These are phyloP conservation scores for Cepaea hortensis DNA, from an alignment of 2,888 invertebrate genomes.

Conservation along the genomic window DNA sequence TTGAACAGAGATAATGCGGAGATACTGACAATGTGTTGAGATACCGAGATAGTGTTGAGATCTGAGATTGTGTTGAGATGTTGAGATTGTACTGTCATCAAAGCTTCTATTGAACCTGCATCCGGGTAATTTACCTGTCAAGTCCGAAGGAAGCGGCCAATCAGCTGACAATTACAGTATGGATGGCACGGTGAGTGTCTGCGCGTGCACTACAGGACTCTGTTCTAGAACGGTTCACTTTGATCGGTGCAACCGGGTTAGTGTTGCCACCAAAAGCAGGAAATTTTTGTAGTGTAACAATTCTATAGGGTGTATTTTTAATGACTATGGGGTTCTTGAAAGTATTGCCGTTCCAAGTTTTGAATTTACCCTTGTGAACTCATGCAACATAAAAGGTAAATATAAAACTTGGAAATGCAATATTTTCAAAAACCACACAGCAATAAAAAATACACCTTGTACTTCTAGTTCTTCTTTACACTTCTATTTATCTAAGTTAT, in stretches of 20 bases:
- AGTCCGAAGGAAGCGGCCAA: conserved; percentile 35
- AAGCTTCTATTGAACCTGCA: neutral
- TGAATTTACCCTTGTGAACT: no score
- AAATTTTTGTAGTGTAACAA: neutral
- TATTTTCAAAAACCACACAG: no score
- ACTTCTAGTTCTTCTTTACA: no score
- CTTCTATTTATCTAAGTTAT: no score
- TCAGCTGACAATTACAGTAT: conserved; percentile 37
- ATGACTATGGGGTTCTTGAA: no score
- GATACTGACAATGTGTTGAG: neutral
- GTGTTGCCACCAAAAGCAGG: neutral
- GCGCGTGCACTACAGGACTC: neutral
- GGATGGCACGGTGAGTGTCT: conserved; percentile 34
- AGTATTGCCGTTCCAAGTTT: no score
- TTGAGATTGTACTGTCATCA: neutral
- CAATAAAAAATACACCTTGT: no score
- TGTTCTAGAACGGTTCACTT: neutral
- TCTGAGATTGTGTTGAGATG: neutral
- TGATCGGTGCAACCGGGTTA: neutral
- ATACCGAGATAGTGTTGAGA: neutral
- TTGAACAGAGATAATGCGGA: neutral
- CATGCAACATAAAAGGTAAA: no score
- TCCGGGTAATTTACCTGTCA: conserved; percentile 40
- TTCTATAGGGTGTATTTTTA: no score
- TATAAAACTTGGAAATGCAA: no score